phyloP scores from a whole-genome alignment of 2,888 invertebrate species.

The Prosapia bicincta region DNA sequence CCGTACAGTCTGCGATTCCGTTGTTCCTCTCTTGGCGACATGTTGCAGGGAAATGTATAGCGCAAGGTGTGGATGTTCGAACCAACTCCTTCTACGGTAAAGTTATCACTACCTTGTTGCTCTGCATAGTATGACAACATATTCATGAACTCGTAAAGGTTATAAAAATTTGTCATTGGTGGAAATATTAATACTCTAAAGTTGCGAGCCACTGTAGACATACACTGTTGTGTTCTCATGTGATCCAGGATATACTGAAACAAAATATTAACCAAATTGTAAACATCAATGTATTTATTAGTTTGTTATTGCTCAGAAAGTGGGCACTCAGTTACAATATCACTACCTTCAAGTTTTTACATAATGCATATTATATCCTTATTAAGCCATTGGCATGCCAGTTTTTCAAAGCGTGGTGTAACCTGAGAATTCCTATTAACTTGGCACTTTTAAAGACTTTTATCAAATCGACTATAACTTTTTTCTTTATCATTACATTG shows the following conservation, averaged over 20 bases:
- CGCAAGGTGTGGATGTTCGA: conserved; percentile 56
- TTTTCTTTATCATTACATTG: too few species aligned
- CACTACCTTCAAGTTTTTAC: too few species aligned
- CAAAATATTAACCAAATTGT: too few species aligned
- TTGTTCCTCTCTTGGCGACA: conserved; percentile 59
- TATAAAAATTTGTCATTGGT: conserved; percentile 74
- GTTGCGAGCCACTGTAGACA: conserved; percentile 62
- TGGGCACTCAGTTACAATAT: too few species aligned
- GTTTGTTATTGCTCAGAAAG: too few species aligned
- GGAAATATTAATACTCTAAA: conserved; percentile 65
- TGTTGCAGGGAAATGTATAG: conserved; percentile 73
- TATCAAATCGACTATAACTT: too few species aligned
- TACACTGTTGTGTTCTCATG: conserved; percentile 65
- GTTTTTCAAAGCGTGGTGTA: too few species aligned
- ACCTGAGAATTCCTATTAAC: too few species aligned
- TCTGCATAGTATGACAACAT: conserved; percentile 73
- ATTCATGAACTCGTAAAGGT: conserved; percentile 79
- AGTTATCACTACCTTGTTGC: conserved; percentile 46
- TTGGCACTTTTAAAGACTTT: too few species aligned
- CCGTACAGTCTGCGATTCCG: conserved; percentile 65
- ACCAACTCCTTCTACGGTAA: conserved; percentile 51
- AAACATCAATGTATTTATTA: too few species aligned
- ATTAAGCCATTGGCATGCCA: too few species aligned
- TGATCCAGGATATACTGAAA: conserved; percentile 69
- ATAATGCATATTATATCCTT: too few species aligned